Percentiles rank a stretch among this genome's conserved stretches.
phyloP scores from a whole-genome alignment of 2,113 vertebrate species.

The Abramis brama region DNA sequence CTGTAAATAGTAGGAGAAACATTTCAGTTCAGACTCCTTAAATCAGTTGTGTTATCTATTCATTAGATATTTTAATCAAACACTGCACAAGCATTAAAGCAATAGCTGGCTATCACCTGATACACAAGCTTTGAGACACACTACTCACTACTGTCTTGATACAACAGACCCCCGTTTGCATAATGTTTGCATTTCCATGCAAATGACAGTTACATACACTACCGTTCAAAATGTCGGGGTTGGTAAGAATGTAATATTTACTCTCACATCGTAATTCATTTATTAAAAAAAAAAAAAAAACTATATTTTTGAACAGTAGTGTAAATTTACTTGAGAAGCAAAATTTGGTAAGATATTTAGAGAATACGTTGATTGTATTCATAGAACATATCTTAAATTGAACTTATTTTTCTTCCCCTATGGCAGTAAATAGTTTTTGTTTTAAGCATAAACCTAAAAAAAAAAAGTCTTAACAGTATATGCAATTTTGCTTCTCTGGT shows the following conservation, averaged over 20 bases:
- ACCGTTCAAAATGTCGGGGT: background rate
- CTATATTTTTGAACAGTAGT: background rate
- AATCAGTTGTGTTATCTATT: background rate
- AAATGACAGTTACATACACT: background rate
- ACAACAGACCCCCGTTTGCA: background rate
- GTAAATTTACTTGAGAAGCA: background rate
- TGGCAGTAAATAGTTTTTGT: background rate
- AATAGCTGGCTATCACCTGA: background rate
- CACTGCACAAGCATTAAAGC: background rate
- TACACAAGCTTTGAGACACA: background rate
- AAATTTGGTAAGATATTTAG: background rate
- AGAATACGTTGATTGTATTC: background rate
- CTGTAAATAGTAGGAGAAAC: slow-evolving; percentile 69
- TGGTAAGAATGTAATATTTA: background rate
- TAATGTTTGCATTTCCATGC: background rate
- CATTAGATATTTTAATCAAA: background rate
- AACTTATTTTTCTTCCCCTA: background rate
- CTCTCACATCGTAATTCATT: background rate
- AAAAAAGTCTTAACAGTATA: background rate
- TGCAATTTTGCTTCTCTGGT: background rate
- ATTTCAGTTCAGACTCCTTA: background rate
- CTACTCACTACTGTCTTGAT: background rate
- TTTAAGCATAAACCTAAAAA: background rate
- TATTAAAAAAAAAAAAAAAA: background rate
- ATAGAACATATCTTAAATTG: background rate